Base-by-base conservation (phyloP, 2,113 vertebrate genomes). In the Ageneiosus marmoratus region DNA sequence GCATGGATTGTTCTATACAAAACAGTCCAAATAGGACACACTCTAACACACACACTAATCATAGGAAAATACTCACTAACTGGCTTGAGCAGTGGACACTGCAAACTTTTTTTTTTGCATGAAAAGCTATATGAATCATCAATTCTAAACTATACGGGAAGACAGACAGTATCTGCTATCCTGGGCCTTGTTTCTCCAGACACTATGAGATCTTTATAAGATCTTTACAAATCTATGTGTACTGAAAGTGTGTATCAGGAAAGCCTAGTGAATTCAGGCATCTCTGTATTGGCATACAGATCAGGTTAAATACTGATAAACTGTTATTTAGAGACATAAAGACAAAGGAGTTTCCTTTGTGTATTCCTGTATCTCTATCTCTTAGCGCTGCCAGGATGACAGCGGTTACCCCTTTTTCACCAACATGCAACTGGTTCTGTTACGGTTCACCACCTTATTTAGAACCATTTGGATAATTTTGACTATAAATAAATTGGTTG, bases 71-170 rank as follows among this genome's bases (percentile, higher is more conserved):
- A 73, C n/a, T 69, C 34, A 74, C 75, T 29, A 56, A 77, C 74
- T 69, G 82, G 48, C 75, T 50, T 13, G 48, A 77, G 74, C 48
- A 67, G 34, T 46, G 37, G 18, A 51, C 4, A 50, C 74, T 83
- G 63, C 56, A 67, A 60, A 32, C 11, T n/a, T 70, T 81, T 24
- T 53, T 22, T 67, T 81, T n/a, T 56, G 82, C 82, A 83, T 83
- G 75, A 83, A 79, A 67, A 70, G 51, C 62, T 70, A 37, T 27
- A 44, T 18, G n/a, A n/a, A 58, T 44, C 27, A 20, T 50, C 6
- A 37, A 63, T 22, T 75, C 56, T 82, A 50, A 74, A 48, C 80
- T 73, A 72, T 72, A 24, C 79, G 55, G 79, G 32, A 56, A 13
- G 34, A 56, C 56, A 46, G 41, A 56, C 53, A 6, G n/a, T 74